Base-by-base conservation (phyloP, 2,797 vertebrate genomes). In the Lagorchestes hirsutus region DNA sequence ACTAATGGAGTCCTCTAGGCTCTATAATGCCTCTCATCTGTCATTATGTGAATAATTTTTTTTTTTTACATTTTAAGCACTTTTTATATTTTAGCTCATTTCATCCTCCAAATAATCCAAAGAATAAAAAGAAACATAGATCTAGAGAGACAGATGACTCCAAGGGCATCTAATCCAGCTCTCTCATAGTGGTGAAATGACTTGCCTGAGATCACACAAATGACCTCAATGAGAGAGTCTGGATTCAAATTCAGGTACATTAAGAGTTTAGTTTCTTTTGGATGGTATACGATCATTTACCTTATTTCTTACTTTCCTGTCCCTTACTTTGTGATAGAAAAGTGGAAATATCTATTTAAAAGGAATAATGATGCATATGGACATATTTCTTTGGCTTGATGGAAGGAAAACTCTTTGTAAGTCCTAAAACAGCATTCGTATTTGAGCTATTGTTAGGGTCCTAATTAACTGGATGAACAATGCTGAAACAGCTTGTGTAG, bases 21-120 rank as follows among this genome's bases (percentile, higher is more conserved):
- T 96, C 9, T 92, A 12, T 46, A 62, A 27, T 0, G n/a, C 54
- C 94, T 96, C 74, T 11, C 40, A 46, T n/a, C 90, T 50, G 10
- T 74, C n/a, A 82, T 46, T 40, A 82, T 82, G 24, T 40, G 24
- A 46, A 18, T 40, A 82, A 31, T 95, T 93, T 62, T 82, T 46
- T 46, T 46, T 46, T 12, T 59, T 95, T 95, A 95, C 50, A 82
- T 82, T 46, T 24, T 82, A 91, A 94, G 10, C 46, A 74, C 18
- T 55, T 90, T 54, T 16, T 10, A 59, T 96, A 14, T 96, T 95
- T 82, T 24, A 46, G n/a, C 18, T 82, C n/a, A 82, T 82, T 82
- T 82, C 67, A 9, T 82, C 67, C 18, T 82, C n/a, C 67, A 40
- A 40, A 40, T 82, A 82, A 40, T 40, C n/a, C 22, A 82, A 46